Evolutionary conservation across 2,113 vertebrate genomes (phyloP).

Genomic region (Eurystomus gularis): DNA sequence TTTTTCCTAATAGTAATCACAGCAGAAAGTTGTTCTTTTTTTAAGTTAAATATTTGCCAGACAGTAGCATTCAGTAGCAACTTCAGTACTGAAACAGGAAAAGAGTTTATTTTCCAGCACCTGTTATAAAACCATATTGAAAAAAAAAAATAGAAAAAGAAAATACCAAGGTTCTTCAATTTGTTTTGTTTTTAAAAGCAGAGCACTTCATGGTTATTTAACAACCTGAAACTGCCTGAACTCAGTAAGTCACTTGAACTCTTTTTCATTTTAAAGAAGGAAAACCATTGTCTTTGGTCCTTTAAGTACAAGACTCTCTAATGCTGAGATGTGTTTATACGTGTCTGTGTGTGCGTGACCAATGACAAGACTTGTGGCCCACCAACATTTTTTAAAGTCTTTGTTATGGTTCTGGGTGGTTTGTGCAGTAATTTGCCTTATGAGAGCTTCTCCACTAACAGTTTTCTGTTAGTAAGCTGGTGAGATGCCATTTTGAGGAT

Average conservation of each 20-base stretch:
- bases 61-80: not conserved
- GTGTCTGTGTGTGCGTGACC: not conserved
- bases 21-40: not conserved
- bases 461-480: not conserved
- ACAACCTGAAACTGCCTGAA: not conserved
- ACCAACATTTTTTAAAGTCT: not conserved
- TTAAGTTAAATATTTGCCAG: not conserved
- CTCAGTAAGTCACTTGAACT: not conserved
- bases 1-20: conserved; percentile 6
- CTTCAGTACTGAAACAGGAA: not conserved
- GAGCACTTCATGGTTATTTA: not conserved
- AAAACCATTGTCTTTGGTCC: not conserved
- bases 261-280: not conserved
- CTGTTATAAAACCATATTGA: not conserved
- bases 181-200: not conserved
- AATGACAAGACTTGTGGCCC: not conserved
- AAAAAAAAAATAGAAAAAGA: not conserved
- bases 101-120: not conserved
- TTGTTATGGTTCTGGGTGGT: not conserved
- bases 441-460: not conserved
- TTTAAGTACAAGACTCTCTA: not conserved
- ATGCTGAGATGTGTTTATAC: not conserved
- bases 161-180: not conserved
- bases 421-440: not conserved
- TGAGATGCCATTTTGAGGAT: not conserved